A percentile compares a stretch with the other conserved stretches of the same genome.
These are phyloP conservation scores for Poliocrania exsul DNA, from an alignment of 2,797 vertebrate genomes.

Conservation along the genomic window DNA sequence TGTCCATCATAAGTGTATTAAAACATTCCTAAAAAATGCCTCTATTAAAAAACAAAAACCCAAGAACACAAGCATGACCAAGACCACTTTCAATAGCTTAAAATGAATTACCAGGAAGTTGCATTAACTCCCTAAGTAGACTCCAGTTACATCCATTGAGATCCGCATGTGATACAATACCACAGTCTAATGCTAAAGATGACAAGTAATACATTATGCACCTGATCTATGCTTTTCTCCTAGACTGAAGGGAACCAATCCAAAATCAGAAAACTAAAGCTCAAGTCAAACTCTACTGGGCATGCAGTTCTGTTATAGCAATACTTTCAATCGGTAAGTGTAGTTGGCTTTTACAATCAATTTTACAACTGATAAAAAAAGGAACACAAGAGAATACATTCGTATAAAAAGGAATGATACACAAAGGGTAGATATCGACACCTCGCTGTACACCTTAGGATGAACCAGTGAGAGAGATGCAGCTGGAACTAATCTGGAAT, in stretches of 20 bases:
- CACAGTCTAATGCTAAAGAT: constrained; percentile 53
- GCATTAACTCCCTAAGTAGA: constrained; percentile 11
- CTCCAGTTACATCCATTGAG: constrained; percentile 53
- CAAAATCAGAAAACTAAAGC: constrained; percentile 33
- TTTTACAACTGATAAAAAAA: constrained; percentile 50
- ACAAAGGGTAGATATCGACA: constrained; percentile 35
- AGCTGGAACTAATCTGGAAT: not conserved
- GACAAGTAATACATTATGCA: constrained; percentile 32
- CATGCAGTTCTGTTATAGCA: constrained; percentile 65
- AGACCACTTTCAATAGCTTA: constrained; percentile 68
- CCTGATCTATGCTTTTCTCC: constrained; percentile 46
- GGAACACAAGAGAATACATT: constrained; percentile 67
- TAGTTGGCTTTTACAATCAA: constrained; percentile 68
- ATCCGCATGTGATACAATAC: constrained; percentile 42
- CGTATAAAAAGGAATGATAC: constrained; percentile 62
- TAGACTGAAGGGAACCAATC: constrained; percentile 27
- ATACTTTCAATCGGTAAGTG: constrained; percentile 63
- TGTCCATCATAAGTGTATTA: constrained; percentile 70
- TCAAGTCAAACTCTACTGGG: constrained; percentile 36
- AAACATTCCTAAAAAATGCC: constrained; percentile 70
- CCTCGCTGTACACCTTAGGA: not conserved
- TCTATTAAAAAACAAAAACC: constrained; percentile 65
- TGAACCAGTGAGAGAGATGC: constrained; percentile 1
- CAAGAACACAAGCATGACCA: constrained; percentile 60
- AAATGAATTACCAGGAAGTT: constrained; percentile 48